phyloP scores from a whole-genome alignment of 2,888 invertebrate genomes.

The Ichneumoninae sp. region DNA sequence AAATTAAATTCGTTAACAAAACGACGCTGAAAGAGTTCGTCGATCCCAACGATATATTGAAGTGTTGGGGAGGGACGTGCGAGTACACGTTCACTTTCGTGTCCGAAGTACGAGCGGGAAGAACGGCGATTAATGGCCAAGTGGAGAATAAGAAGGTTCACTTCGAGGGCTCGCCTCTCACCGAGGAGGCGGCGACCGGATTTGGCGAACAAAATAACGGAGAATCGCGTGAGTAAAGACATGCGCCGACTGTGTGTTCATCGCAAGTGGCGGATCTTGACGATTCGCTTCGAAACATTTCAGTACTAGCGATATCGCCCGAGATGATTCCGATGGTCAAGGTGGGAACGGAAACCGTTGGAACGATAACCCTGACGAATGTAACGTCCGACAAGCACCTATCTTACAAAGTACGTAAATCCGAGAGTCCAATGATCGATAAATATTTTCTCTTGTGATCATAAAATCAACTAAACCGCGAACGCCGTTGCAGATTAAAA shows the following conservation, averaged over 20 bases:
- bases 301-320: constrained; percentile 83
- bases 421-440: constrained; percentile 12
- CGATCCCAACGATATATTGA: constrained; percentile 90
- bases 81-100: constrained; percentile 90
- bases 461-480: not conserved
- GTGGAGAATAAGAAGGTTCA: constrained; percentile 87
- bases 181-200: constrained; percentile 82
- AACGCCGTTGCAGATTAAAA: constrained; percentile 90
- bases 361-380: constrained; percentile 90
- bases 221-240: constrained; percentile 78
- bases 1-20: constrained; percentile 93
- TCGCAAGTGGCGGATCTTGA: not conserved
- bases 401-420: constrained; percentile 88
- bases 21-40: constrained; percentile 91
- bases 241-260: constrained; percentile 26
- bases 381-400: constrained; percentile 86
- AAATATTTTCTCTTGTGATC: constrained; percentile 5
- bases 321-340: constrained; percentile 90
- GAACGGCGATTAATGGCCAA: constrained; percentile 78
- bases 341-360: constrained; percentile 88
- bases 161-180: constrained; percentile 87
- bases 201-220: constrained; percentile 78
- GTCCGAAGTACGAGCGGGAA: constrained; percentile 85
- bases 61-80: constrained; percentile 92
- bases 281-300: not conserved